Evolutionary conservation across 2,113 vertebrate genomes (phyloP).

Genomic region (Procavia capensis): DNA sequence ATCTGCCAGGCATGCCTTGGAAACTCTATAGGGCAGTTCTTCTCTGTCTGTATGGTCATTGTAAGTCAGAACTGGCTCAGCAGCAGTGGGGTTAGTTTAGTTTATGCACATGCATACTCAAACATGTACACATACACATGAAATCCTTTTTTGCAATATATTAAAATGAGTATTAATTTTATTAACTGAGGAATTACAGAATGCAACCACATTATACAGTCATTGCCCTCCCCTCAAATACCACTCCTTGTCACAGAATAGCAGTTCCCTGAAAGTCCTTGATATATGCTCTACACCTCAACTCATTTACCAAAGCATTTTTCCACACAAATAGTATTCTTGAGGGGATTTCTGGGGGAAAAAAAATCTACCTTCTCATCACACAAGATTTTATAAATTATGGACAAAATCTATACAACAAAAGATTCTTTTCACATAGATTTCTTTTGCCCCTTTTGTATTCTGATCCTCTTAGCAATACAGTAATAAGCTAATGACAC

Average conservation of each 20-base stretch:
- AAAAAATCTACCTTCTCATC: background rate
- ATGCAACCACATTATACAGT: background rate
- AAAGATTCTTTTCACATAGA: background rate
- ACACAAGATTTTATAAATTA: background rate
- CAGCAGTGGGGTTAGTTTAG: too few species aligned
- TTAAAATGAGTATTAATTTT: slow-evolving; percentile 15
- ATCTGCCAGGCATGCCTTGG: too few species aligned
- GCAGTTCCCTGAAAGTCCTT: background rate
- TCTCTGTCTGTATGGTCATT: too few species aligned
- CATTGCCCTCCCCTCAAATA: background rate
- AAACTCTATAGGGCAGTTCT: too few species aligned
- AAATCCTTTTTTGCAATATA: background rate
- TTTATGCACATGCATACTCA: too few species aligned
- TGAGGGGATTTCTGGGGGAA: background rate
- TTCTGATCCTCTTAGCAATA: background rate
- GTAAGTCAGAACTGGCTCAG: too few species aligned
- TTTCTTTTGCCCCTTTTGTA: background rate
- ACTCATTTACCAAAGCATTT: background rate
- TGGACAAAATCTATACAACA: background rate
- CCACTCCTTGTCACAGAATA: background rate
- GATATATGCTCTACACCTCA: background rate
- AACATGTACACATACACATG: background rate
- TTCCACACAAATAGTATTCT: background rate
- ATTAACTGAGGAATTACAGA: background rate
- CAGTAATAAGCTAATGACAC: background rate